Conservation (phyloP, 2,888 invertebrate species). For the Priocnemis perturbator region DNA sequence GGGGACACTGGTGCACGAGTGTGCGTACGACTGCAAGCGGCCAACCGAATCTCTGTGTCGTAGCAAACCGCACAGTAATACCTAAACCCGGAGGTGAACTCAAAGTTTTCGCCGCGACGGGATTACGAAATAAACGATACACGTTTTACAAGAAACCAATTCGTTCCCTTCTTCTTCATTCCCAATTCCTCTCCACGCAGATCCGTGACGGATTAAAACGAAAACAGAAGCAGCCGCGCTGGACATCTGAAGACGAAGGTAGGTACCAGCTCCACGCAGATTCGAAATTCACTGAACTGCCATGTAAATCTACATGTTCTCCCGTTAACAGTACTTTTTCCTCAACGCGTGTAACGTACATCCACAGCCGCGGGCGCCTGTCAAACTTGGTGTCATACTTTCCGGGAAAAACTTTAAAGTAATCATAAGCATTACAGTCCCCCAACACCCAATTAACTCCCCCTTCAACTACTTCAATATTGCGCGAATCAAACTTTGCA, state of each 20-base stretch:
- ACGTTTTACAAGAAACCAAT: constrained; percentile 56
- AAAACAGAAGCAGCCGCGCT: background rate
- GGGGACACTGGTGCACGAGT: constrained; percentile 12
- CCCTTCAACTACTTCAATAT: no score
- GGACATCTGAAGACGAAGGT: constrained; percentile 10
- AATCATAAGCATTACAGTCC: no score
- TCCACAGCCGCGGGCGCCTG: no score
- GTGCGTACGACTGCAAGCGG: constrained; percentile 29
- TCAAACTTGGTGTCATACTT: no score
- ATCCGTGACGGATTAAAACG: background rate
- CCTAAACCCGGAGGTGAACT: constrained; percentile 37
- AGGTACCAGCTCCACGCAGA: constrained; percentile 12
- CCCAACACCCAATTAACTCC: no score
- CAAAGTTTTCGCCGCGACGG: constrained; percentile 42
- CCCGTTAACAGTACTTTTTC: no score
- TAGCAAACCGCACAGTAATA: constrained; percentile 32
- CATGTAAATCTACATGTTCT: no score
- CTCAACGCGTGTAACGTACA: no score
- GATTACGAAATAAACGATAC: constrained; percentile 61
- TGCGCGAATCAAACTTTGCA: no score
- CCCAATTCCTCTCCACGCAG: background rate
- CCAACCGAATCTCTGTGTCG: constrained; percentile 25
- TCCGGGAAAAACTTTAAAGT: no score
- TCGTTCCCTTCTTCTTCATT: constrained; percentile 13
- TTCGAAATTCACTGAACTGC: no score